phyloP scores from a whole-genome alignment of 1,140 invertebrate species.

The Adelges cooleyi region DNA sequence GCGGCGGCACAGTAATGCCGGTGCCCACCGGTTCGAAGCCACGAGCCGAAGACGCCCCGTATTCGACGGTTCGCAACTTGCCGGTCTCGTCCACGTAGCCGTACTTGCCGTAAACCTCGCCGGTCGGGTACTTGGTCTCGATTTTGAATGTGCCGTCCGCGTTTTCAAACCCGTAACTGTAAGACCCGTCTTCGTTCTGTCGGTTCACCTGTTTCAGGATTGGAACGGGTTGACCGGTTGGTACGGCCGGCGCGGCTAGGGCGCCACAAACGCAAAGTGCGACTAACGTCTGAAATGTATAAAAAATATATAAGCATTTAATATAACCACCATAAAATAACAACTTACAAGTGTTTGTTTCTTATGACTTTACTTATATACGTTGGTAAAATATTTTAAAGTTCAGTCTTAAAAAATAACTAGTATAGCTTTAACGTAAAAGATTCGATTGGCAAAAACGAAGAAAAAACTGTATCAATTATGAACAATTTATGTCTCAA shows the following conservation, averaged over 20 bases:
- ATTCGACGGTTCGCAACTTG: constrained; percentile 56
- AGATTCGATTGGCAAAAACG: too few species aligned
- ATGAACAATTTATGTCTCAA: too few species aligned
- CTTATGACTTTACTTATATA: too few species aligned
- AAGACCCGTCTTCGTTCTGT: constrained; percentile 74
- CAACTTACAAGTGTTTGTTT: too few species aligned
- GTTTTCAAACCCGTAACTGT: constrained; percentile 77
- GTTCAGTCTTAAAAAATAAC: too few species aligned
- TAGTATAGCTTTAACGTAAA: too few species aligned
- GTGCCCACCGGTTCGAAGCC: constrained; percentile 64
- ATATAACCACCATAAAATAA: too few species aligned
- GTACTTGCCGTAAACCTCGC: constrained; percentile 71
- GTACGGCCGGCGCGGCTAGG: constrained; percentile 33
- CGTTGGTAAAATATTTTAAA: too few species aligned
- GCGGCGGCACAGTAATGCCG: constrained; percentile 67
- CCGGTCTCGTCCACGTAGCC: constrained; percentile 70
- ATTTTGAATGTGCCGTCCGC: constrained; percentile 87
- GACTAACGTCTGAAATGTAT: not conserved
- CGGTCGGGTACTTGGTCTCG: constrained; percentile 70
- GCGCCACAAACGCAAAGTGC: not conserved
- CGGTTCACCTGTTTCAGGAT: constrained; percentile 59
- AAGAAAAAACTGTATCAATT: too few species aligned
- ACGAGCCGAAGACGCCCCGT: constrained; percentile 56
- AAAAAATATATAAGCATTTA: too few species aligned
- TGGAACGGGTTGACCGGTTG: constrained; percentile 45